A percentile compares a stretch with the other conserved stretches of the same genome.
phyloP scores from a whole-genome alignment of 92 coral and sea anemone genomes.

The Heteractis magnifica region DNA sequence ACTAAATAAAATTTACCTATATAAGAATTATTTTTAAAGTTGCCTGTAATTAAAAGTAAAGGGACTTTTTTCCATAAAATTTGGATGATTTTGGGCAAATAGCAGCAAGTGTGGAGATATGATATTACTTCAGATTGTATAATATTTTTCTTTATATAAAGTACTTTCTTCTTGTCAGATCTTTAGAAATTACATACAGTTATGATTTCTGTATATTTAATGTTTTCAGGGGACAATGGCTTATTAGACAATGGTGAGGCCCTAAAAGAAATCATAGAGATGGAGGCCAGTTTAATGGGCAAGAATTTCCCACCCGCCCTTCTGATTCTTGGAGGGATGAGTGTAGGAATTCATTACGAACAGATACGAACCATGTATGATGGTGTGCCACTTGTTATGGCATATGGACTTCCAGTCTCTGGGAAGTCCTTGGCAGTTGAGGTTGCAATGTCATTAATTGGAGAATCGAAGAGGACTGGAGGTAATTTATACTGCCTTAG shows the following conservation, averaged over 20 bases:
- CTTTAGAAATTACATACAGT: not conserved
- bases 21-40: no score
- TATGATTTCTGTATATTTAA: not conserved
- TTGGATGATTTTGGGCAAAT: no score
- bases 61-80: no score
- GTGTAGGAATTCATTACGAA: slow-evolving; percentile 42
- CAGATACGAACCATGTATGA: slow-evolving; percentile 18
- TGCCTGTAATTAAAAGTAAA: no score
- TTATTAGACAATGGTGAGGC: not conserved
- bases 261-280: not conserved
- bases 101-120: no score
- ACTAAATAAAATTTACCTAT: no score
- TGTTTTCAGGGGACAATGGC: not conserved
- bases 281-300: slow-evolving; percentile 28
- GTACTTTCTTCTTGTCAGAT: not conserved
- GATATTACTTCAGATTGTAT: no score
- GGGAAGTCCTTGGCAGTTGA: slow-evolving; percentile 42
- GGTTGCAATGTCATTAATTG: slow-evolving; percentile 29
- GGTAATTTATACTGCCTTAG: no score
- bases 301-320: slow-evolving; percentile 41
- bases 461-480: slow-evolving; percentile 16
- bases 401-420: slow-evolving; percentile 51
- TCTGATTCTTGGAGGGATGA: slow-evolving; percentile 40
- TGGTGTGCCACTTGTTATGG: slow-evolving; percentile 34
- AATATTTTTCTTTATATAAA: no score